Base-by-base conservation (phyloP, 2,113 vertebrate genomes). In the Gobius niger region DNA sequence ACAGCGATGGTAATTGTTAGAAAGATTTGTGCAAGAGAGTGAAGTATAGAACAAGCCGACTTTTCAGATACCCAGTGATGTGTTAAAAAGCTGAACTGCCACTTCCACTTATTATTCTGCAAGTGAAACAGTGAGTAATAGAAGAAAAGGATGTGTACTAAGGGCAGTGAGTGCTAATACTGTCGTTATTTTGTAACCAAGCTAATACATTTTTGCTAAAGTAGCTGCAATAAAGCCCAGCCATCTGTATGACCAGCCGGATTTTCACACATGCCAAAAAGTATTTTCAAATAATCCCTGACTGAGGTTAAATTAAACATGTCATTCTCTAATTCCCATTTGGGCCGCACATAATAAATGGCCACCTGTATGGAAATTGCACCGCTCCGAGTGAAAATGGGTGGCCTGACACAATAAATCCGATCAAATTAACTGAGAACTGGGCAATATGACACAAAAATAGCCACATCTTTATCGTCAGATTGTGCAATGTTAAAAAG, bases 201-300 rank as follows among this genome's bases (percentile, higher is more conserved):
- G 47, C 53, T 44, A 19, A 69, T 63, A 67, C 41, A 16, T 50
- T 59, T 64, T 67, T 53, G 53, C 65, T 52, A 16, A 63, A 44
- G 34, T 47, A 42, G 62, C 61, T 59, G 44, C 12, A 15, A 72
- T 76, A 18, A 56, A 65, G 7, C 11, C 18, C 47, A 5, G 63
- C 71, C 77, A 68, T 78, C 66, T 78, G 70, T 7, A 59, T 0
- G 47, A 50, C 40, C 63, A 70, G 65, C n/a, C 13, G 50, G 67
- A 6, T 44, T 64, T 7, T 6, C 13, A 65, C 44, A 63, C 42
- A 46, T 63, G 61, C 61, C 61, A 63, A 63, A 44, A 63, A 18
- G 47, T 40, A 46, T 44, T 19, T 66, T 8, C 16, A 67, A 46
- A 57, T 59, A 44, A 24, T 14, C 19, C 69, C 62, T 68, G 57